Conservation (phyloP, 2,888 invertebrate species). For the Coleophora deauratella region DNA sequence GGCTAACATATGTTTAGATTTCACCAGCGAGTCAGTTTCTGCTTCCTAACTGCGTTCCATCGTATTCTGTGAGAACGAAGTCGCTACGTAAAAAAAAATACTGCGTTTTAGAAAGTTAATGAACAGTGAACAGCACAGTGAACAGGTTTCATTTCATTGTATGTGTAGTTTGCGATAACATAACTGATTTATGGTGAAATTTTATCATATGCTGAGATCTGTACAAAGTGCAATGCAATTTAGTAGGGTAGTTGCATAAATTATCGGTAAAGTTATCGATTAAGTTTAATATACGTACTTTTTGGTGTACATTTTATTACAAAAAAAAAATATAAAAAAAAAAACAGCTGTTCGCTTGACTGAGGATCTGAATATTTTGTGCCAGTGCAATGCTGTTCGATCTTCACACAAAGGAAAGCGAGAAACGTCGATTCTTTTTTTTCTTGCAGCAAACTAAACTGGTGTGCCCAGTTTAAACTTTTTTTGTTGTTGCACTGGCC, state of each 20-base stretch:
- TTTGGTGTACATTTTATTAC: too few species aligned
- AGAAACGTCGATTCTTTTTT: neutral
- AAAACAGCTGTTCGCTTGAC: constrained; percentile 22
- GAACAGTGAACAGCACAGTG: constrained; percentile 21
- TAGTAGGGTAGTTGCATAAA: constrained; percentile 18
- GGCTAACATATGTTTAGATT: constrained; percentile 45
- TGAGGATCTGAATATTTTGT: neutral
- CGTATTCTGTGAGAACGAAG: neutral
- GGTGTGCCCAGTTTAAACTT: neutral
- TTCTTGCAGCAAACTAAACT: too few species aligned
- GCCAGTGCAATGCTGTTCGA: neutral
- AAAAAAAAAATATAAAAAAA: too few species aligned
- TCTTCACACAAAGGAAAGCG: neutral
- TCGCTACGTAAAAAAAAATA: constrained; percentile 17
- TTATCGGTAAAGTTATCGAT: constrained; percentile 6
- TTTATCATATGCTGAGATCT: constrained; percentile 1
- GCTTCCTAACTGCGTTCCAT: neutral
- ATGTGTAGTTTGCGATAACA: constrained; percentile 18
- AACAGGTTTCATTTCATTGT: constrained; percentile 6
- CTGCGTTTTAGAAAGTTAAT: constrained; percentile 37
- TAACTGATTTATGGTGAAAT: constrained; percentile 24
- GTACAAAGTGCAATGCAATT: constrained; percentile 18
- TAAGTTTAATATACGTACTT: too few species aligned
- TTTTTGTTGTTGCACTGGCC: neutral
- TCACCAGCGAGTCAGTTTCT: constrained; percentile 13